A percentile compares a stretch with the other conserved stretches of the same genome.
Evolutionary conservation across 2,797 vertebrate genomes (phyloP).

Genomic region (Yasuhikotakia modesta): DNA sequence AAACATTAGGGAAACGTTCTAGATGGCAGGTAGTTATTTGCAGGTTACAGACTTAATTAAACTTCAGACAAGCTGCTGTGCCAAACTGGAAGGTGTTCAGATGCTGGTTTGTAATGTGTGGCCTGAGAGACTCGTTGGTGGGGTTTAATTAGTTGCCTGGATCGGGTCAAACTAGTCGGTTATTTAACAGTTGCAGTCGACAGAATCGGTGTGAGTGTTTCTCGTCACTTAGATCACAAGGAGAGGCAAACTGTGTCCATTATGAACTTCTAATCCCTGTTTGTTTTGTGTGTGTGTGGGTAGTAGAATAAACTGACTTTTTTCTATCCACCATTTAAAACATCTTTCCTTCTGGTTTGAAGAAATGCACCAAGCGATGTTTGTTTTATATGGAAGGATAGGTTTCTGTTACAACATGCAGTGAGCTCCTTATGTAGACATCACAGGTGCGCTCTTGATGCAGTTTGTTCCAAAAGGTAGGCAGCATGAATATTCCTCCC

Average conservation of each 20-base stretch:
- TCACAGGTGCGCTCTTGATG: neutral
- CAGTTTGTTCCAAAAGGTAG: too few species aligned
- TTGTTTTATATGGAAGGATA: neutral
- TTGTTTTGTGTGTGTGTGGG: slow-evolving; percentile 2
- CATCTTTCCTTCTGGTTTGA: neutral
- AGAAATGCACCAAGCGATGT: neutral
- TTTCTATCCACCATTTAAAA: neutral
- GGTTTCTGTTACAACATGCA: neutral
- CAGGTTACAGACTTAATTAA: slow-evolving; percentile 28
- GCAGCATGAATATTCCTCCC: too few species aligned
- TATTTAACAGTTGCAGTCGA: neutral
- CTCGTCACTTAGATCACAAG: neutral
- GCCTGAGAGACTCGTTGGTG: neutral
- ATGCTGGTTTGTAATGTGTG: slow-evolving; percentile 29
- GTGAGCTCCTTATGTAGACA: neutral
- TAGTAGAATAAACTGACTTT: neutral
- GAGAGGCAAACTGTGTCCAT: neutral
- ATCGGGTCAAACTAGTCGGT: slow-evolving; percentile 16
- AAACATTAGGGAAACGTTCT: neutral
- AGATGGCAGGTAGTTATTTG: slow-evolving; percentile 9
- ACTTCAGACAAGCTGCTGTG: slow-evolving; percentile 13
- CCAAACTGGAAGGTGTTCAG: slow-evolving; percentile 36
- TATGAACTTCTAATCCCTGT: neutral
- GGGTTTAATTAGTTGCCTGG: slow-evolving; percentile 13
- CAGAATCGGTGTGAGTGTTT: neutral